These are phyloP conservation scores for Drosophila neonasuta DNA, from an alignment of 2,888 invertebrate genomes.

Conservation along the genomic window DNA sequence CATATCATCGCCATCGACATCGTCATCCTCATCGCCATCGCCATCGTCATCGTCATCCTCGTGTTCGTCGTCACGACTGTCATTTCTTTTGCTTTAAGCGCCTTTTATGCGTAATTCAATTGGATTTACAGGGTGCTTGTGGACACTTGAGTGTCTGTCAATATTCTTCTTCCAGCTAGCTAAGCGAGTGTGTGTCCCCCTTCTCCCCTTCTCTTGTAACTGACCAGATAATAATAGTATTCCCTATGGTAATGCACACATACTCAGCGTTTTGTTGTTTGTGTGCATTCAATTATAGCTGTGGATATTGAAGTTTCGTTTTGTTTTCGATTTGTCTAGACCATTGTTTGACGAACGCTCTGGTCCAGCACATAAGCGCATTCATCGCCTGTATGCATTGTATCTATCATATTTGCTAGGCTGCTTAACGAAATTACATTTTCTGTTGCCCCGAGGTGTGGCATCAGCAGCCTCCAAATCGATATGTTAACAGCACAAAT, in stretches of 20 bases:
- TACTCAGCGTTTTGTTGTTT: conserved; percentile 37
- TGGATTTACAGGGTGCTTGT: conserved; percentile 75
- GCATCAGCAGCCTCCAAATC: conserved; percentile 30
- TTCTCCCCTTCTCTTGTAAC: conserved; percentile 26
- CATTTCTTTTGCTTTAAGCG: conserved; percentile 72
- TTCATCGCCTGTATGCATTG: conserved; percentile 9
- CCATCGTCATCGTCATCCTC: conserved; percentile 26
- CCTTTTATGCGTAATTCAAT: conserved; percentile 76
- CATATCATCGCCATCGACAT: neutral
- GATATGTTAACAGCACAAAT: conserved; percentile 35
- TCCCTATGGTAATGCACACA: conserved; percentile 52
- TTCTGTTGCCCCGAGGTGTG: conserved; percentile 25
- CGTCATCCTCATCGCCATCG: neutral
- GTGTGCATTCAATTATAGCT: conserved; percentile 74
- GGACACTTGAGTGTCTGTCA: conserved; percentile 76
- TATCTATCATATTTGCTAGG: conserved; percentile 43
- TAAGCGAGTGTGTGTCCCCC: conserved; percentile 10
- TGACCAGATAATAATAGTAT: conserved; percentile 74
- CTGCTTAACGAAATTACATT: conserved; percentile 71
- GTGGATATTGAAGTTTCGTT: conserved; percentile 68
- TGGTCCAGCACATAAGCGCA: conserved; percentile 11
- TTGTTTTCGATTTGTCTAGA: conserved; percentile 75
- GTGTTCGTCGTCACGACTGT: conserved; percentile 49
- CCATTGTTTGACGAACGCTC: conserved; percentile 63
- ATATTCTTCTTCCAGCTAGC: conserved; percentile 46